Evolutionary conservation across 2,797 vertebrate species (phyloP), one percentile per base, ranked within the genome.

Genomic region (Tadarida brasiliensis): DNA sequence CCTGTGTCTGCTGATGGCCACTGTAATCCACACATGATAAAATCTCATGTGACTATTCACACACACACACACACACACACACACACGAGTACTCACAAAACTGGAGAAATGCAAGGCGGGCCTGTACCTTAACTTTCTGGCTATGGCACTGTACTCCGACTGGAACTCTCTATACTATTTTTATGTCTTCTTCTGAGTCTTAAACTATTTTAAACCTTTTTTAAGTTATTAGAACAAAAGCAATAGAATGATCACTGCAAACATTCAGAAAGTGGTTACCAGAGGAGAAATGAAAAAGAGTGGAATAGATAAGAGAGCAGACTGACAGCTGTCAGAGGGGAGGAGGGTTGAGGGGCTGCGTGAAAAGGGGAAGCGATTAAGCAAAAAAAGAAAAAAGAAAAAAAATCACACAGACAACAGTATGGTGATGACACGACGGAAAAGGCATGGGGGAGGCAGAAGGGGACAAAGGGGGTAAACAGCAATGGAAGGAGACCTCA

Each of bases 181-280:
- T 47, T 63, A 74, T 47, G 68, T 19, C 24, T 39, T 71, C 47
- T 71, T 74, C 24, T 57, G 35, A 26, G 2, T 57, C 30, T 89
- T 74, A 49, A 89, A 67, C 44, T 28, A 54, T 44, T 74, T 56
- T 3, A 59, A 71, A 44, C 3, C 0, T 4, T 2, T 44, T 39
- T 30, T 7, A 61, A 57, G 35, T 76, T 65, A 74, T 74, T 71
- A 61, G 49, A 81, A 61, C 44, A 12, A 84, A 51, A 78, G 2
- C 24, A 65, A 80, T 22, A 16, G 16, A 68, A 82, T 68, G 5
- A 59, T 57, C 30, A 74, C 70, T 57, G 24, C 24, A 76, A 81
- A 90, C 91, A 61, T 91, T 94, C 35, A 74, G 74, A 67, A 82
- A 74, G 30, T 39, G 47, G 12, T 80, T 47, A 65, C 15, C n/a